Evolutionary conservation across 2,113 vertebrate genomes (phyloP), one percentile per base, ranked within the genome.

Genomic region (Misgurnus mizolepis): DNA sequence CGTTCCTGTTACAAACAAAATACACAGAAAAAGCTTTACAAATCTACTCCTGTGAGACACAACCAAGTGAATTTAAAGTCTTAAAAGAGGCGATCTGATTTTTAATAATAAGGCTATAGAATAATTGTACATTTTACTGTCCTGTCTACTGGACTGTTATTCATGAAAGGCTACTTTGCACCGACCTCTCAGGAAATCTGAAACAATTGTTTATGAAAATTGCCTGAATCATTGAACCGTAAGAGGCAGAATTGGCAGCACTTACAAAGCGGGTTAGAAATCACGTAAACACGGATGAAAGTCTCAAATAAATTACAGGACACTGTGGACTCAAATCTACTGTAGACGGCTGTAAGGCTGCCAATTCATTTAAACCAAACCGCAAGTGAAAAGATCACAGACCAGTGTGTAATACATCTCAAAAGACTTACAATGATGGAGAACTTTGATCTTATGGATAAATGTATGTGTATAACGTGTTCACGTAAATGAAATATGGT

Each of bases 1-100:
- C 94, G 93, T 89, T 94, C 89, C 92, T 95, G 85, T 40, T 41
- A 79, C 53, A 18, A 74, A 7, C 17, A 58, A 67, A 53, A 55
- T 39, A 79, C 84, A 5, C 62, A 78, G 73, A 75, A 22, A 50
- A 49, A 34, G 41, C 4, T 9, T 79, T 49, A 80, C 7, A 12
- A 15, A 67, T 18, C 55, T n/a, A 4, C 50, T 53, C 50, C 1
- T n/a, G 53, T 56, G 15, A 56, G 53, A 47, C 41, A 9, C n/a
- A 40, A 10, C 53, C 11, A 55, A n/a, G 10, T 41, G 53, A 73
- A 58, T 22, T 40, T 34, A 34, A 2, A 34, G 27, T 34, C 27
- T 34, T 34, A 34, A 34, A 34, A 34, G 3, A 34, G 27, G 27
- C 1, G 27, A 34, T 2, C 27, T 34, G 27, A 34, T 34, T 34